These are phyloP conservation scores for Seriola aureovittata DNA, from an alignment of 2,113 vertebrate species.

Conservation along the genomic window DNA sequence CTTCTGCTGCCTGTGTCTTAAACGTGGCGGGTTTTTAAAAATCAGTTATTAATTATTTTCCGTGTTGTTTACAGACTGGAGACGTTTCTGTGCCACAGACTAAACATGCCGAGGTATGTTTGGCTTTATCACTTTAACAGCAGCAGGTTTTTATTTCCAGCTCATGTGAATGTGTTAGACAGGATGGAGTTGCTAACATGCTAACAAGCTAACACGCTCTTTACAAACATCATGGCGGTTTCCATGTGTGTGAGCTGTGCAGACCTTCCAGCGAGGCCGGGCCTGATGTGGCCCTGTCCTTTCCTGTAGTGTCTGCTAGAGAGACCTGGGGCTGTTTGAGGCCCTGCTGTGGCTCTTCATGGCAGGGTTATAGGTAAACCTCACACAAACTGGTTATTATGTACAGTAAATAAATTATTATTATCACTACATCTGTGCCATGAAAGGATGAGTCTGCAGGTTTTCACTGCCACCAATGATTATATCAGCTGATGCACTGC, in stretches of 20 bases:
- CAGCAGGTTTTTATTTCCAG: not conserved
- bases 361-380: slow-evolving; percentile 84
- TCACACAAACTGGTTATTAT: slow-evolving; percentile 64
- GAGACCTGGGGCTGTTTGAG: slow-evolving; percentile 84
- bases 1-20: rapidly evolving
- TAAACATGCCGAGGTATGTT: too few relatives aligned
- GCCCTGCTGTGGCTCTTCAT: slow-evolving; percentile 71
- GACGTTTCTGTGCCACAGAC: rapidly evolving
- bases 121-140: too few relatives aligned
- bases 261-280: slow-evolving; percentile 74
- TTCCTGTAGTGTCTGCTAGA: slow-evolving; percentile 85
- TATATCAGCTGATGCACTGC: too few relatives aligned
- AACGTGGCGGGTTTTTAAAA: not conserved
- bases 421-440: too few relatives aligned
- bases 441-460: too few relatives aligned
- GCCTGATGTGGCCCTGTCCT: slow-evolving; percentile 76
- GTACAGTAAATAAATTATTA: too few relatives aligned
- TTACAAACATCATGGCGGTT: too few relatives aligned
- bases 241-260: too few relatives aligned
- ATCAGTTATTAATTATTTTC: not conserved
- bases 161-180: not conserved
- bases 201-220: too few relatives aligned
- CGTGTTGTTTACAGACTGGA: not conserved
- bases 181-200: too few relatives aligned
- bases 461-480: too few relatives aligned